Evolutionary conservation across 2,888 invertebrate genomes (phyloP).

Genomic region (Tipula confusa): DNA sequence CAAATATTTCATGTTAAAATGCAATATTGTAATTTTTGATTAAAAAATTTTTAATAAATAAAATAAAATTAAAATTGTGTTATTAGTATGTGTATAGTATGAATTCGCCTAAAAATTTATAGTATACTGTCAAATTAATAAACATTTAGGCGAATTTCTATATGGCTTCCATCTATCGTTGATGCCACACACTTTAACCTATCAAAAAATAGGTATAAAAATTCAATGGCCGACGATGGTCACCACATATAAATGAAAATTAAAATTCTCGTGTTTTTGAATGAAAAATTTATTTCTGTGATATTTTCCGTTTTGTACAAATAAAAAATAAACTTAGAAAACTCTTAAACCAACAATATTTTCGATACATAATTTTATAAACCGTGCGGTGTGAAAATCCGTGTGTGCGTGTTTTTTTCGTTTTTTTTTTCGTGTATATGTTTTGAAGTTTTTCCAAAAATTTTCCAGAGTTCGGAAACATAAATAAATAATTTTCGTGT

Average conservation of each 20-base stretch:
- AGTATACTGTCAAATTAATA: not conserved
- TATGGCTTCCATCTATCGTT: not conserved
- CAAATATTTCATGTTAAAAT: not conserved
- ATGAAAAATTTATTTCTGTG: constrained; percentile 30
- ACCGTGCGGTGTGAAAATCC: not conserved
- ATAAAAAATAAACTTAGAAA: not conserved
- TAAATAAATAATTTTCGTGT: not conserved
- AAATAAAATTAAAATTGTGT: not conserved
- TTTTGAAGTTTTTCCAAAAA: not conserved
- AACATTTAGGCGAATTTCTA: not conserved
- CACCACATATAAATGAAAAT: constrained; percentile 29
- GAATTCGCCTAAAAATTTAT: not conserved
- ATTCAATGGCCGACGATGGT: constrained; percentile 31
- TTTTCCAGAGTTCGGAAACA: not conserved
- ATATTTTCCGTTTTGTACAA: constrained; percentile 29
- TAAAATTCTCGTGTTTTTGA: not conserved
- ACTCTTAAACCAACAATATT: not conserved
- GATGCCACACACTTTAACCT: not conserved
- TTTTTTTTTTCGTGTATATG: not conserved
- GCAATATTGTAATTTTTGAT: constrained; percentile 1
- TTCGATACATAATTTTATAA: not conserved
- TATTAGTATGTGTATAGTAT: not conserved
- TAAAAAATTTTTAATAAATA: not conserved
- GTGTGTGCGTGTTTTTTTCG: not conserved
- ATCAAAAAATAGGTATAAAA: constrained; percentile 4